Base-by-base conservation (phyloP, 2,113 vertebrate genomes). In the Myrmecophaga tridactyla region DNA sequence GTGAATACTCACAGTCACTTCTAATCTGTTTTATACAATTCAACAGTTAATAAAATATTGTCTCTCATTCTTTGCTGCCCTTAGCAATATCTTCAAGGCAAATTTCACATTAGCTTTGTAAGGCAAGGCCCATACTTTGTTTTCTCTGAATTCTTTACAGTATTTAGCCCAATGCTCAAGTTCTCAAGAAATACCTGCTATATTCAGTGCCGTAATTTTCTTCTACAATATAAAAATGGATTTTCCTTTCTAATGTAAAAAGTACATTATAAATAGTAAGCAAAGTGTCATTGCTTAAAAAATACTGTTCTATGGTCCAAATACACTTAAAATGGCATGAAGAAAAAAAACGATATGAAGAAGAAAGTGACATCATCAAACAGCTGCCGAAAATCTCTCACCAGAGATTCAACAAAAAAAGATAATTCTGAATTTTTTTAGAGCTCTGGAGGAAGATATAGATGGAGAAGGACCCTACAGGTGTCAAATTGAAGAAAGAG, bases 171-270 rank as follows among this genome's bases (percentile, higher is more conserved):
- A 86, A 39, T 78, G 62, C n/a, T 86, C 43, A 92, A 89, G 39
- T 53, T 94, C 84, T 92, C 23, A 95, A 86, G 73, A 95, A 93
- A 89, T 77, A 72, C 31, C 77, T 72, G 27, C 17, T 77, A n/a
- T 90, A 87, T 67, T 93, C 58, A 90, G 36, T 65, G 86, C 80
- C 67, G 41, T 53, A 34, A 83, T 75, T 70, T 94, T 92, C 46
- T 94, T 75, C 29, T 90, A 53, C 85, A 91, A 88, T 48, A 94
- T 77, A 95, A 85, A 96, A 90, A 90, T 29, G 14, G 69, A 84
- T 63, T 60, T 0, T 41, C 29, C 82, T 73, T 95, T 88, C 58
- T 81, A 94, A 73, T 46, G 89, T 43, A 92, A 53, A 86, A 94
- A 21, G 20, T 67, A 53, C 53, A 89, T 78, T 95, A 95, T 63